Evolutionary conservation across 2,888 invertebrate species (phyloP), one percentile per base, ranked within the genome.

Genomic region (Formica aserva): DNA sequence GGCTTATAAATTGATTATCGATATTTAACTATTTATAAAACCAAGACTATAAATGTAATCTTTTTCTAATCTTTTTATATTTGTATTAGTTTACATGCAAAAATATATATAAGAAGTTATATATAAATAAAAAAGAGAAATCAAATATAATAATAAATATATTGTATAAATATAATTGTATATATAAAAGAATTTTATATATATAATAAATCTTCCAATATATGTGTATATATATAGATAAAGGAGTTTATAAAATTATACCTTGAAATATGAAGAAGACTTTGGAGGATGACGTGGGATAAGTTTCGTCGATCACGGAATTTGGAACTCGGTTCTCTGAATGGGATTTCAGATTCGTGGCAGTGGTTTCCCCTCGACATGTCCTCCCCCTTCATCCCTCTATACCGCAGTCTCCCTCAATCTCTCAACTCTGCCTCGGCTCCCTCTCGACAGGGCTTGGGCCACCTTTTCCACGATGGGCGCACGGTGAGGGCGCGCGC

Each of bases 391-490:
- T 38, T 6, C 26, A 74, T 67, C 67, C 32, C 71, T 11, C 48
- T 48, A 18, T 18, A 15, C 41, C 52, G 62, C 69, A 62, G 26
- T 38, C 77, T 66, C 62, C 48, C 15, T 60, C 66, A 45, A 57
- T 52, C 74, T 65, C 72, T 52, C 77, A 60, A 45, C 41, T 48
- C 71, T 38, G 65, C 62, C 57, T 78, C 45, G 76, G 26, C 38
- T 67, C 26, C 65, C 75, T 80, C 78, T 52, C 77, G 35, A 13
- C 82, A 22, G 78, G 62, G 48, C 71, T 26, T 38, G 38, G 71
- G 69, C 69, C 72, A 63, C 80, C 83, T 85, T 88, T 88, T 88
- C 87, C 86, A 87, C 87, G 80, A 35, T 29, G 55, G 26, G 75
- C 72, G 69, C 66, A 75, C 62, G 62, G 67, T 78, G 65, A 71